Evolutionary conservation across 2,113 vertebrate genomes (phyloP), one percentile per base, ranked within the genome.

Genomic region (Donacobius atricapilla): DNA sequence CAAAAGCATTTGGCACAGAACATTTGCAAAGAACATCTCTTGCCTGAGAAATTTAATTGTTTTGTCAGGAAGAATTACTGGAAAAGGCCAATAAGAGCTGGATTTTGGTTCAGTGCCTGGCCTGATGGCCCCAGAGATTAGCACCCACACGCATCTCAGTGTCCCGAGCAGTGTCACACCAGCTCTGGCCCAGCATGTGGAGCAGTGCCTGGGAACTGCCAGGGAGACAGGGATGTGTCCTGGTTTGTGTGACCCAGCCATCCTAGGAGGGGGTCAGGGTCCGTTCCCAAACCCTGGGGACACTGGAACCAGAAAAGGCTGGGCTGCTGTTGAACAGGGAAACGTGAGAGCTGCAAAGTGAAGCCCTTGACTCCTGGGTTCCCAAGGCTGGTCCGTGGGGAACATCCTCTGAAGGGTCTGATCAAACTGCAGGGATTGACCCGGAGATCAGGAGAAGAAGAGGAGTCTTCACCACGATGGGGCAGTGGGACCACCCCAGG

Each of bases 31-130:
- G 93, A 90, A 90, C 93, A 93, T 90, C 90, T 94, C 76, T 95
- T 81, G 94, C 96, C 93, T 96, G 88, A 95, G 90, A 96, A 96
- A 92, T 63, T 95, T 93, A 94, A 96, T 92, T 96, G 90, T 83
- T 95, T 94, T 95, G 79, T 93, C 79, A 86, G 92, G 93, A 92
- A 86, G 71, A 96, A 94, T 93, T 95, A 94, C 83, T 37, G 90
- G 88, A 85, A 31, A n/a, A 80, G 90, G 90, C 90, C 64, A 96
- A 93, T 96, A 95, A 97, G 85, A 96, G 60, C 88, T 64, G 90
- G 79, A 60, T 88, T 77, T 92, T 90, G 37, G 60, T 77, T 63
- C 23, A 2, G 40, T 88, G 87, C 71, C 83, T 80, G 64, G n/a
- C 56, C 84, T 56, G 87, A 96, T 95, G 90, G 79, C 51, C 93